Base-by-base conservation (phyloP, 2,797 vertebrate species). In the Tympanoctomys barrerae region DNA sequence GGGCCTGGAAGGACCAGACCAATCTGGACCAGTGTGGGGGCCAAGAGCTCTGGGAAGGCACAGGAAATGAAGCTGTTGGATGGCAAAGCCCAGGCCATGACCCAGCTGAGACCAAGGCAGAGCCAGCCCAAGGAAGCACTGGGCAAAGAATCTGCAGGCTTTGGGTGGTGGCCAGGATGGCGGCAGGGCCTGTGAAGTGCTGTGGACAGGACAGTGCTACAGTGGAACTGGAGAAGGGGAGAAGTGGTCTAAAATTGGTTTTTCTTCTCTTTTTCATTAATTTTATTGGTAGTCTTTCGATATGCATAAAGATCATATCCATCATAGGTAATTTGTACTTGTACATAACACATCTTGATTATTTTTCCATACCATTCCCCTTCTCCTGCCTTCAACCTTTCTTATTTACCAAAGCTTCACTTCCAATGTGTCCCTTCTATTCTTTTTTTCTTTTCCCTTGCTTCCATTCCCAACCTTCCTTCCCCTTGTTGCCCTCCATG, bases 61-160 rank as follows among this genome's bases (percentile, higher is more conserved):
- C 92, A 87, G 92, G 95, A 95, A 94, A 93, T 18, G 57, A 22
- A 87, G 80, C 0, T 0, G 11, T 49, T 0, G 46, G 33, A 14
- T 59, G 97, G 90, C 89, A 31, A 4, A 21, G 91, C 49, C 61
- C 54, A 70, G 87, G 52, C 85, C 28, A 16, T 4, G 90, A 19
- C 18, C 26, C 8, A 42, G 68, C 73, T 14, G 19, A 33, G 86
- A 22, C 18, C 24, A 2, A 49, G 71, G 59, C 71, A 5, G 64
- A 79, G 78, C 26, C 91, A 31, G 39, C 2, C 33, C 12, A 1
- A 59, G 64, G 26, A 39, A 9, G 21, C 0, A 7, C 22, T 2
- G 61, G 83, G 49, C 19, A 28, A 22, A 49, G 86, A 49, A 36
- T 33, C 88, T 39, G 0, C 77, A 0, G 0, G 19, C 36, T 61